These are phyloP conservation scores for Watsonalla binaria DNA, from an alignment of 2,888 invertebrate genomes.

Conservation along the genomic window DNA sequence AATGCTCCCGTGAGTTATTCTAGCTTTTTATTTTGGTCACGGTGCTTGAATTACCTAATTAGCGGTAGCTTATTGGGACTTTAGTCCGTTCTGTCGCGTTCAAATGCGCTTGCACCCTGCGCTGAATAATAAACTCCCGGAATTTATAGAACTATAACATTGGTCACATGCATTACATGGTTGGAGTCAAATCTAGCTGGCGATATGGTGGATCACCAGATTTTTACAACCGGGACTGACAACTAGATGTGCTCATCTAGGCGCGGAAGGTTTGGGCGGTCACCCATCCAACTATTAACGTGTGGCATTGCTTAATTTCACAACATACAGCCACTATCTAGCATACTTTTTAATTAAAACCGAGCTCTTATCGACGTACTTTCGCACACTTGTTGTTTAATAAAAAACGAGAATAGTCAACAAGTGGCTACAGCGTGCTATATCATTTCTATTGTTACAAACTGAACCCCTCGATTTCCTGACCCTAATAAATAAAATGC, in stretches of 20 bases:
- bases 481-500: slow-evolving; percentile 69
- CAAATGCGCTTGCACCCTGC: slow-evolving; percentile 47
- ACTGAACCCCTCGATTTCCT: slow-evolving; percentile 31
- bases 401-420: slow-evolving; percentile 64
- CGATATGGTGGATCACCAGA: no score
- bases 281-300: no score
- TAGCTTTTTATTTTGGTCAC: slow-evolving; percentile 67
- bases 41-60: slow-evolving; percentile 73
- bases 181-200: no score
- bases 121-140: slow-evolving; percentile 37
- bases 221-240: no score
- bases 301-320: no score
- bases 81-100: slow-evolving; percentile 47
- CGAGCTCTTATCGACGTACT: slow-evolving; percentile 5
- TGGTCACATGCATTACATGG: neutral
- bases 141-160: slow-evolving; percentile 18
- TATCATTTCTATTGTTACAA: slow-evolving; percentile 58
- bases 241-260: no score
- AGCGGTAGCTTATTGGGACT: slow-evolving; percentile 63
- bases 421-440: slow-evolving; percentile 67
- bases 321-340: no score
- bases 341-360: no score
- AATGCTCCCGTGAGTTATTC: slow-evolving; percentile 48
- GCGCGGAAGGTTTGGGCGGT: no score
- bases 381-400: slow-evolving; percentile 47